These are phyloP conservation scores for Fissipunctia ypsillon DNA, from an alignment of 2,888 invertebrate genomes.

Conservation along the genomic window DNA sequence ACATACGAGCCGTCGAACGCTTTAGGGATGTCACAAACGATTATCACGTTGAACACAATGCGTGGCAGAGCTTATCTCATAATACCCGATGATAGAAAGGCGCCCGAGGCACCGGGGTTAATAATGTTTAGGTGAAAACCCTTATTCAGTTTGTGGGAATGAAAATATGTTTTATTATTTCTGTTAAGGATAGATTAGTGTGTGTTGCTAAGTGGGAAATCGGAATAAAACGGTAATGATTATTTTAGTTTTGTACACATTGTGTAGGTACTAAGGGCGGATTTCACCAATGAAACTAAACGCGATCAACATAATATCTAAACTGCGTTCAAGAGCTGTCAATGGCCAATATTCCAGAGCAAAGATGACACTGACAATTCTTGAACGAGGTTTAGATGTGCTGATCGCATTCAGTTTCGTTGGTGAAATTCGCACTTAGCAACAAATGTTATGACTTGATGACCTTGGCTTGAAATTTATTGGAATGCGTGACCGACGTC, in stretches of 20 bases:
- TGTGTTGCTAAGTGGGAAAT: slow-evolving; percentile 4
- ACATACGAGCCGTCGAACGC: slow-evolving; percentile 48
- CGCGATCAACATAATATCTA: no score
- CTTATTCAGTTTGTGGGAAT: slow-evolving; percentile 57
- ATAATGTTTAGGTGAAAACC: slow-evolving; percentile 67
- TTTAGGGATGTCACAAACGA: slow-evolving; percentile 65
- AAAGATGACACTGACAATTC: not conserved
- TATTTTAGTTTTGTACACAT: not conserved
- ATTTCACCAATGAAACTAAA: not conserved
- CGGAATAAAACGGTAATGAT: not conserved
- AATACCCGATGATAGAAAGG: slow-evolving; percentile 74
- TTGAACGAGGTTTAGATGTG: not conserved
- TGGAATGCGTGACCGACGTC: not conserved
- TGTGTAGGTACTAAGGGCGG: not conserved
- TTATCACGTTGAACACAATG: slow-evolving; percentile 68
- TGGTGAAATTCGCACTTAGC: not conserved
- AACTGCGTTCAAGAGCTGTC: not conserved
- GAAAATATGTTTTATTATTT: slow-evolving; percentile 62
- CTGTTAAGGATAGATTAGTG: slow-evolving; percentile 23
- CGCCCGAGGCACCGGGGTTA: slow-evolving; percentile 58
- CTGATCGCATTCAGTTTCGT: not conserved
- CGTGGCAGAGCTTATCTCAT: slow-evolving; percentile 71
- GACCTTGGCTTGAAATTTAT: no score
- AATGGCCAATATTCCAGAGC: not conserved
- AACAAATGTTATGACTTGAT: no score